Evolutionary conservation across 2,113 vertebrate species (phyloP), one percentile per base, ranked within the genome.

Genomic region (Anolis carolinensis): DNA sequence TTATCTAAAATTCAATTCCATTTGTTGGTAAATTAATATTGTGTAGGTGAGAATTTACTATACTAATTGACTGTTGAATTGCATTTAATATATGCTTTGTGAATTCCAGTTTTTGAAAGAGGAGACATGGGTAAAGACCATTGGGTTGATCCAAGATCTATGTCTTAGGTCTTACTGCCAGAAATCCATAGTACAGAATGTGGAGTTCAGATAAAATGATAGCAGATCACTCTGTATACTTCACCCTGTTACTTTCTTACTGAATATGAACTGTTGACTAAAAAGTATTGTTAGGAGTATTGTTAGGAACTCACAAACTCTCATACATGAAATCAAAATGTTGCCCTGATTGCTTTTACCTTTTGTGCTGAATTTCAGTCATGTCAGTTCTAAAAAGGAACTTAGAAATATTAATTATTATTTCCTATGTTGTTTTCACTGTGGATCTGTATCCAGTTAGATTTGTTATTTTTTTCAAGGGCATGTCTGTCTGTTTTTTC

Each of bases 401-500:
- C 30, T 63, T 80, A 32, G 44, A 70, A 73, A 79, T 32, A 32
- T 32, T 34, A 21, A 30, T 34, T 10, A 36, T 5, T 18, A 39
- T 2, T 48, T 83, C 36, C 65, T 78, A 21, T 50, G 36, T 16
- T 6, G 74, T 83, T 71, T 63, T 48, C 78, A 50, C 82, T 36
- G 32, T 39, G 70, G 10, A 62, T 52, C 34, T 85, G 32, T 82
- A 18, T 8, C 14, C 21, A 78, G 30, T 59, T 10, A n/a, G 77
- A 39, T 44, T 87, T 89, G 70, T 71, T 0, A 77, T 65, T 62
- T 68, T 5, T 82, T 14, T 83, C 55, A 4, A 78, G 32, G 63
- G 68, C 18, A 85, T 78, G 62, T 81, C 30, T 79, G 75, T 82
- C 86, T 85, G 23, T 85, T 79, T 73, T 70, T 73, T 63, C 7